Base-by-base conservation (phyloP, 1,140 invertebrate species). In the Lucilia cuprina region DNA sequence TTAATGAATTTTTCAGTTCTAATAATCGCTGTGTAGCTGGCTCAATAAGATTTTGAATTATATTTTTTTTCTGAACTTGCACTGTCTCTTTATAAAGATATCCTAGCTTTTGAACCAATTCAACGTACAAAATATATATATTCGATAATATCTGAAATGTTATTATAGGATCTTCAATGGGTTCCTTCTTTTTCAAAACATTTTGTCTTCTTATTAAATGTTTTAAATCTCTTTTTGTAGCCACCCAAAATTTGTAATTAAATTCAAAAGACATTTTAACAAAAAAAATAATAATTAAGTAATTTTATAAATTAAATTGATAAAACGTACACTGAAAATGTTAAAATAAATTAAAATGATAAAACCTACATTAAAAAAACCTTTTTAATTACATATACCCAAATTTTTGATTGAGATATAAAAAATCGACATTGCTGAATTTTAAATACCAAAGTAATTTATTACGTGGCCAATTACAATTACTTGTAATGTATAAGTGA, bases 51-150 rank as follows among this genome's bases (percentile, higher is more conserved):
- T 91, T 90, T 34, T 92, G 90, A 2, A 95, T 89, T 0, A 92
- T 86, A 25, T 91, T 85, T 74, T 94, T 87, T 86, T 94, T 95
- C 88, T 95, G 94, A 4, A 94, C 93, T 90, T 95, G 94, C 49
- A 93, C 92, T 10, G 94, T 93, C 84, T 94, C 93, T 83, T 94
- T 93, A 87, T 94, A 94, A 70, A 93, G 93, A 47, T 88, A 87
- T 41, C 86, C 82, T 25, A 91, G 80, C 77, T 90, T 90, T 35
- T 89, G 86, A 0, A 90, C 88, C 17, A 91, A 82, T 55, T 88
- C 87, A 2, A 86, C 85, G 83, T 91, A 91, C 4, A 88, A 34
- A 5, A 88, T 86, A 83, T 91, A 91, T 7, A 91, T 82, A 70
- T 90, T 86, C 1, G 88, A 84, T 70, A 91, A 87, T 84, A 83